Base-by-base conservation (phyloP, 2,113 vertebrate genomes). In the Raja brachyura region DNA sequence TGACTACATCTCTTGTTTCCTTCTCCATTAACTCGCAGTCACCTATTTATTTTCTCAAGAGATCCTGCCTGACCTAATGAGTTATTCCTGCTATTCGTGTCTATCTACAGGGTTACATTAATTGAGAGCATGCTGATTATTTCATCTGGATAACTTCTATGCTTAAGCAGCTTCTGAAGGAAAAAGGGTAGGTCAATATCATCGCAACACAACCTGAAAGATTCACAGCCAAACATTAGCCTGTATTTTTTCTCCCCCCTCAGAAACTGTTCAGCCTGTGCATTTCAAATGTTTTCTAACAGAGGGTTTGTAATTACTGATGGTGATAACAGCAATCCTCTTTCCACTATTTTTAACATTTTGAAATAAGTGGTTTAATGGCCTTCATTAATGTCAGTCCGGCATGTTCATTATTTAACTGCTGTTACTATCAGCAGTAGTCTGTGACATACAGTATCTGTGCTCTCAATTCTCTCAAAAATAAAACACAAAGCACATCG, bases 111-210 rank as follows among this genome's bases (percentile, higher is more conserved):
- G 59, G 63, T 63, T 88, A 88, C 83, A 88, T 31, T 56, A 66
- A 88, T 63, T 63, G 83, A 88, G 13, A 88, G 83, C 83, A 88
- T 88, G 83, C 83, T 86, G 83, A 86, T 56, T 86, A 61, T 31
- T 63, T 88, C 63, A 88, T 31, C 63, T 88, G 83, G 63, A 88
- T 63, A 88, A 63, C 83, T 88, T 18, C 59, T 31, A 13, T 61
- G 28, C 63, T 63, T 88, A 88, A 88, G 83, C 63, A 88, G 59
- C 59, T 88, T 88, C 59, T 63, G 59, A n/a, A 88, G 59, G 28
- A 6, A 63, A 56, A 88, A 88, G 83, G 83, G 59, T 28, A 3
- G 31, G 59, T 88, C 83, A 88, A 88, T 88, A 88, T 88, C 59
- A 88, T 88, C 31, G 59, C 83, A 33, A 88, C 28, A 63, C 28